These are phyloP conservation scores for Rapana venosa DNA, from an alignment of 2,888 invertebrate genomes.

Conservation along the genomic window DNA sequence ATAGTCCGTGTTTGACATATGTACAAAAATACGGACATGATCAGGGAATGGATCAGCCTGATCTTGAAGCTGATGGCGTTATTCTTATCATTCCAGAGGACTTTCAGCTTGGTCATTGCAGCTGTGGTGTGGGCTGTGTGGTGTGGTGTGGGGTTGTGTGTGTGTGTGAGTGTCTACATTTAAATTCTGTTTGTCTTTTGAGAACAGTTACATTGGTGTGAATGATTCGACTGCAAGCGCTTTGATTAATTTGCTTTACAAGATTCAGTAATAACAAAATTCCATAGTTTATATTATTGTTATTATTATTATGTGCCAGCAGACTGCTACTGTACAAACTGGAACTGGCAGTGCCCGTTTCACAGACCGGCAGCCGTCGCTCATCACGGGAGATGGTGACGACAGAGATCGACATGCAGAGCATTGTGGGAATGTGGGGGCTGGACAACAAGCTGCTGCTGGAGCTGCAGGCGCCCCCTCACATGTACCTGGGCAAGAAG, in stretches of 20 bases:
- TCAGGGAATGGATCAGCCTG: too few species aligned
- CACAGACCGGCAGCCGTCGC: neutral
- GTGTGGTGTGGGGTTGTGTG: neutral
- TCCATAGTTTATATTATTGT: neutral
- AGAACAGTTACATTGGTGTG: neutral
- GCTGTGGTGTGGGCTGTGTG: too few species aligned
- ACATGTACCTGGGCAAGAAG: neutral
- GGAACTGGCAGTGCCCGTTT: neutral
- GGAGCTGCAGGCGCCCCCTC: neutral
- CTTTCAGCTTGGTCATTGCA: too few species aligned
- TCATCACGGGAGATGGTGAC: neutral
- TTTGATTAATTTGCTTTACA: neutral
- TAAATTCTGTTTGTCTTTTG: too few species aligned
- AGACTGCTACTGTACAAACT: slow-evolving; percentile 11
- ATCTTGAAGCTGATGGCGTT: too few species aligned
- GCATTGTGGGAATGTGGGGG: slow-evolving; percentile 26
- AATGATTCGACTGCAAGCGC: neutral
- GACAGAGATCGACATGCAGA: neutral
- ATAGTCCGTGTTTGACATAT: too few species aligned
- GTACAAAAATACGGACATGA: too few species aligned
- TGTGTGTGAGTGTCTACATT: neutral
- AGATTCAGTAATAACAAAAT: neutral
- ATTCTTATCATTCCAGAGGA: too few species aligned
- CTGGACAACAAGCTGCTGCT: neutral
- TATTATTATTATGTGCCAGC: neutral